Conservation (phyloP, 2,113 vertebrate genomes). For the Hystrix cristata region DNA sequence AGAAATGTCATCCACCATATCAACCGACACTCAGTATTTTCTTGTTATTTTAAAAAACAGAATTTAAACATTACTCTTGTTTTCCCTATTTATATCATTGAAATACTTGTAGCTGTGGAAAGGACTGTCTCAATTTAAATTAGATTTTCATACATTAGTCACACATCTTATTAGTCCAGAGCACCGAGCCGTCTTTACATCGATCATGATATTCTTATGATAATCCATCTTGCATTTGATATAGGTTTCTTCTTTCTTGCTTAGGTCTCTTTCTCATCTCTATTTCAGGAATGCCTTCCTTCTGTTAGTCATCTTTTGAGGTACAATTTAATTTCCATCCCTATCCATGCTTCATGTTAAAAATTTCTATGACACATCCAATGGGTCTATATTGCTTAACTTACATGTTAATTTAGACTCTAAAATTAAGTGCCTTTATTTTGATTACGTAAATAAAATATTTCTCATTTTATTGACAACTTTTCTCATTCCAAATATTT, state of each 20-base stretch:
- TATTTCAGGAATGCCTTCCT: background rate
- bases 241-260: background rate
- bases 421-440: background rate
- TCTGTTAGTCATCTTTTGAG: background rate
- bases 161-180: background rate
- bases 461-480: background rate
- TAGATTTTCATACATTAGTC: background rate
- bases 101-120: conserved; percentile 7
- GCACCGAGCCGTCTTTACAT: background rate
- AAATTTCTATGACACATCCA: background rate
- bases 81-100: background rate
- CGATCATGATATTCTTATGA: background rate
- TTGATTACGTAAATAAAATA: background rate
- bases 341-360: background rate
- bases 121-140: background rate
- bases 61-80: background rate
- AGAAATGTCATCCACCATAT: background rate
- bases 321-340: background rate
- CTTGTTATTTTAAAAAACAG: background rate
- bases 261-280: too few species aligned
- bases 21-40: background rate
- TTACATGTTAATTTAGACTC: background rate
- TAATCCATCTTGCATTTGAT: background rate
- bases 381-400: background rate
- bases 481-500: background rate